phyloP scores from a whole-genome alignment of 2,113 vertebrate genomes.

The Brachirus orientalis region DNA sequence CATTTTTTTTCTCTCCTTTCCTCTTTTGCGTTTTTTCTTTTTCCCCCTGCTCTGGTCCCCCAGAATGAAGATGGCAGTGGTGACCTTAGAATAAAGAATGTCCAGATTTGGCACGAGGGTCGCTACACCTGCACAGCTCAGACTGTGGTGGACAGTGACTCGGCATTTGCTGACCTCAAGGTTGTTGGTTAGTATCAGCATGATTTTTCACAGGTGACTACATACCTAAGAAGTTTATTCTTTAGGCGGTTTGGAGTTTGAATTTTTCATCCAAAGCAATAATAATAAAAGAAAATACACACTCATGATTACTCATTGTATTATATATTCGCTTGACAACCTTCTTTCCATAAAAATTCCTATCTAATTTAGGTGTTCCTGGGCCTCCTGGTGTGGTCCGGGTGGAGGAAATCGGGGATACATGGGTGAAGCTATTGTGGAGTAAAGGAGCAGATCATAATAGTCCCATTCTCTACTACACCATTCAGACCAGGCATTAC shows the following conservation, averaged over 20 bases:
- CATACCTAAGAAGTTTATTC: not conserved
- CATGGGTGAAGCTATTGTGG: conserved; percentile 90
- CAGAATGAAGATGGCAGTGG: conserved; percentile 86
- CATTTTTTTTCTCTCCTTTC: not conserved
- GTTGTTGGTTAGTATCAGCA: conserved; percentile 86
- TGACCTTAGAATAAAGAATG: conserved; percentile 89
- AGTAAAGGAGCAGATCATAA: conserved; percentile 92
- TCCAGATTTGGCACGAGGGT: conserved; percentile 90
- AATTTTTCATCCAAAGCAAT: not conserved
- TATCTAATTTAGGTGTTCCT: conserved; percentile 84
- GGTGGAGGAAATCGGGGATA: conserved; percentile 90
- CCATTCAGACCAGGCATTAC: conserved; percentile 87
- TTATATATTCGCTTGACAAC: not conserved
- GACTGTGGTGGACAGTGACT: conserved; percentile 95
- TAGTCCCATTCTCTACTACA: conserved; percentile 91
- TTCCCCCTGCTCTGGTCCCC: conserved; percentile 20
- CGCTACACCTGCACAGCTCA: conserved; percentile 93
- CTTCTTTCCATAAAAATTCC: not conserved
- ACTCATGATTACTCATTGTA: too few relatives aligned
- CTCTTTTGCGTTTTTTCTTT: not conserved
- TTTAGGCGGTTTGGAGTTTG: too few relatives aligned
- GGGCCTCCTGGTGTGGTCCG: conserved; percentile 93
- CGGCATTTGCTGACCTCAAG: conserved; percentile 90
- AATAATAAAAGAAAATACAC: not conserved
- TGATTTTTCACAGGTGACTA: not conserved